Evolutionary conservation across 2,113 vertebrate genomes (phyloP).

Genomic region (Zapornia atra): DNA sequence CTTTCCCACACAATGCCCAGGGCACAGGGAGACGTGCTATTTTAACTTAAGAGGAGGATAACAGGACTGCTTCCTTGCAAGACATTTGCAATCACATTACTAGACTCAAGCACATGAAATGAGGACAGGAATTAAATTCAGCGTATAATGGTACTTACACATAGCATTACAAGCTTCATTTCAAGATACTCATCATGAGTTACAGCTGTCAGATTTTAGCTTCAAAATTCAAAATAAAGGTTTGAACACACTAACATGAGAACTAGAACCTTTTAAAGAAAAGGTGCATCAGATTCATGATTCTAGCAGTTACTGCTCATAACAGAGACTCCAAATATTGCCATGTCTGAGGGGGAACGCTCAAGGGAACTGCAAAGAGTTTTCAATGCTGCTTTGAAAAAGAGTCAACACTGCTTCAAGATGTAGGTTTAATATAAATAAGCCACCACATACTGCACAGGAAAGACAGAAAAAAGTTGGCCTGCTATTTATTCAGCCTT

Average conservation of each 20-base stretch:
- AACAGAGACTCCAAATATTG: neutral
- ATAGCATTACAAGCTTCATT: neutral
- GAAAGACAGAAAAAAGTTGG: constrained; percentile 6
- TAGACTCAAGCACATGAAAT: neutral
- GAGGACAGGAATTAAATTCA: neutral
- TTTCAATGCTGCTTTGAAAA: neutral
- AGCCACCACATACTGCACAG: neutral
- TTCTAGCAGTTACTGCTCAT: neutral
- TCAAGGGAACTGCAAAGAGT: neutral
- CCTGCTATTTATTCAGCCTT: neutral
- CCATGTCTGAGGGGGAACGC: neutral
- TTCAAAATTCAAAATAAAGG: neutral
- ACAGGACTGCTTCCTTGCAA: neutral
- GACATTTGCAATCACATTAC: neutral
- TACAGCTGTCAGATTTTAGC: neutral
- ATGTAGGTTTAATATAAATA: neutral
- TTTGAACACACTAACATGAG: neutral
- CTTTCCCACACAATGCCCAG: neutral
- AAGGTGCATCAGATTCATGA: neutral
- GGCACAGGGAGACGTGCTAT: neutral
- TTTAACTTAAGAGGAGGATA: neutral
- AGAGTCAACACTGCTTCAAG: neutral
- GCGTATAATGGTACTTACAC: neutral
- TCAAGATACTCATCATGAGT: neutral
- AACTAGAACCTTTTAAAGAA: neutral